Evolutionary conservation across 2,888 invertebrate genomes (phyloP).

Genomic region (Dasysyrphus albostriatus): DNA sequence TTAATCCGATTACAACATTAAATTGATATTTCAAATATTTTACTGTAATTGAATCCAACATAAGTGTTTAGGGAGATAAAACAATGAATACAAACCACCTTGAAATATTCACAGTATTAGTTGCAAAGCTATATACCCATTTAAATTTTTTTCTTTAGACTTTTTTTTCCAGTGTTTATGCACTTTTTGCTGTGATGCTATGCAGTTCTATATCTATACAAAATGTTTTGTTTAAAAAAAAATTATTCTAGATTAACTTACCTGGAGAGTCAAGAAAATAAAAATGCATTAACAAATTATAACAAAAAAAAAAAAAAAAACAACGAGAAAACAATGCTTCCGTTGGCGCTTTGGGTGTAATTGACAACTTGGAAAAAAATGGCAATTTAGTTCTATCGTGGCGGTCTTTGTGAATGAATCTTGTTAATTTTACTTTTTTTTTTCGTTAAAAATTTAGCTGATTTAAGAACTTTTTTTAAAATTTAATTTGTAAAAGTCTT

Average conservation of each 20-base stretch:
- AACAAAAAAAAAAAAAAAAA: constrained; percentile 11
- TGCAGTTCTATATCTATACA: not conserved
- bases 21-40: no score
- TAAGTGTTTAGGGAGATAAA: not conserved
- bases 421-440: not conserved
- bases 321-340: constrained; percentile 35
- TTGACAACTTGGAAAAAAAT: constrained; percentile 10
- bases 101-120: not conserved
- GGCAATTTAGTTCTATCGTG: constrained; percentile 56
- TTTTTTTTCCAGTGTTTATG: not conserved
- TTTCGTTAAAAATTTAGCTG: not conserved
- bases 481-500: not conserved
- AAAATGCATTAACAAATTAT: not conserved
- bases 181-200: constrained; percentile 3
- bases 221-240: not conserved
- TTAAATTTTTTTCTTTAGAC: not conserved
- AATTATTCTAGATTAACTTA: constrained; percentile 28
- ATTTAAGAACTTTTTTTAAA: not conserved
- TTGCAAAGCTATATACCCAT: not conserved
- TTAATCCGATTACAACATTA: no score
- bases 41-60: not conserved
- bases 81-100: not conserved
- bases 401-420: constrained; percentile 56
- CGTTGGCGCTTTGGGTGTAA: constrained; percentile 48
- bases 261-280: not conserved